These are phyloP conservation scores for Aplochiton taeniatus DNA, from an alignment of 2,797 vertebrate genomes.

Conservation along the genomic window DNA sequence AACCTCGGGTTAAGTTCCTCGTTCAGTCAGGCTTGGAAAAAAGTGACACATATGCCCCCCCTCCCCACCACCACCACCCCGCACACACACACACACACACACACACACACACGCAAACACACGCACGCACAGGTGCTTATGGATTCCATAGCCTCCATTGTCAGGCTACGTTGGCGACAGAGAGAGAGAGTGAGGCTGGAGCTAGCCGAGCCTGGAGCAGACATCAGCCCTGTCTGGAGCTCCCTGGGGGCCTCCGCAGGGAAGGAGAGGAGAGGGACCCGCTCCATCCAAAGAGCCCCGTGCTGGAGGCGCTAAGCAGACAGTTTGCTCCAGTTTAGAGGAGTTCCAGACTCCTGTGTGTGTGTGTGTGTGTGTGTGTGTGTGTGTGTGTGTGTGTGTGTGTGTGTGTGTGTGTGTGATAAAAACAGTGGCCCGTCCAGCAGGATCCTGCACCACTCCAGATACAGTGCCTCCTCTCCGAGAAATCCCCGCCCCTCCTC, in stretches of 20 bases:
- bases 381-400: slow-evolving; percentile 21
- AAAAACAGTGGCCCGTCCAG: too few relatives aligned
- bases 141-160: neutral
- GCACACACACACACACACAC: neutral
- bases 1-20: slow-evolving; percentile 11
- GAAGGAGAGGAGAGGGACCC: slow-evolving; percentile 14
- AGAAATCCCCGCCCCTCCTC: slow-evolving; percentile 20
- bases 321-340: neutral
- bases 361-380: slow-evolving; percentile 20
- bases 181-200: neutral
- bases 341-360: neutral
- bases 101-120: slow-evolving; percentile 1
- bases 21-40: slow-evolving; percentile 13
- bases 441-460: slow-evolving; percentile 43
- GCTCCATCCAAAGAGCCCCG: too few relatives aligned
- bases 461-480: slow-evolving; percentile 25
- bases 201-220: slow-evolving; percentile 29
- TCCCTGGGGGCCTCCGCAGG: slow-evolving; percentile 18
- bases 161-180: neutral
- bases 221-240: slow-evolving; percentile 18
- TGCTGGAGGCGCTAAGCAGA: neutral
- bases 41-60: neutral
- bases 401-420: slow-evolving; percentile 35
- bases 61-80: too few relatives aligned
- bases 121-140: slow-evolving; percentile 10